Evolutionary conservation across 2,888 invertebrate genomes (phyloP).

Genomic region (Imbricaverruca yamaguchii): DNA sequence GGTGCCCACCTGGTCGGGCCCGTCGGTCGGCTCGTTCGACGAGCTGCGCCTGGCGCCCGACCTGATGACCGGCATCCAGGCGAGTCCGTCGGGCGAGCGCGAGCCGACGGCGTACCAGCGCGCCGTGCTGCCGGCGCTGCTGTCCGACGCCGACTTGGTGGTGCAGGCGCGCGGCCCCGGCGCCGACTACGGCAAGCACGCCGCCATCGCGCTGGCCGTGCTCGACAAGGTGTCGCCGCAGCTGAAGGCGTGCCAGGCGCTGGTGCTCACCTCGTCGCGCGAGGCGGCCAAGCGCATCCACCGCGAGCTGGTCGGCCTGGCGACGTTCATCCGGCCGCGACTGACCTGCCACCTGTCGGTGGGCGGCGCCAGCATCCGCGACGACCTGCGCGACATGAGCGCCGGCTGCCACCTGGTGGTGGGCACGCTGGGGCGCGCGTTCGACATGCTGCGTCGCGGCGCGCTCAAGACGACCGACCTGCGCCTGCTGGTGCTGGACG

Average conservation of each 20-base stretch:
- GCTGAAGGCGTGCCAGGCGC: background rate
- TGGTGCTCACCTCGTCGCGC: slow-evolving; percentile 6
- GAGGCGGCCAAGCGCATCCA: slow-evolving; percentile 8
- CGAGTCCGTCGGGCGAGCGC: background rate
- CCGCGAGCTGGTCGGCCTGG: slow-evolving; percentile 3
- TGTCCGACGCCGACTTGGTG: background rate
- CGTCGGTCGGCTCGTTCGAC: background rate
- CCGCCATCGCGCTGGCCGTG: slow-evolving; percentile 4
- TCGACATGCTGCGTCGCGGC: slow-evolving; percentile 16
- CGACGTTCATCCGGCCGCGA: slow-evolving; percentile 8
- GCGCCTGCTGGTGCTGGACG: slow-evolving; percentile 1
- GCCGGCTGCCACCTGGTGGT: slow-evolving; percentile 14
- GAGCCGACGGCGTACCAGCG: slow-evolving; percentile 8
- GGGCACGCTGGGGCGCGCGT: slow-evolving; percentile 16
- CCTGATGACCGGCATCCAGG: background rate
- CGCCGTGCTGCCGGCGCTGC: background rate
- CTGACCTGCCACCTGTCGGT: slow-evolving; percentile 16
- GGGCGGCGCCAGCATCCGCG: slow-evolving; percentile 2
- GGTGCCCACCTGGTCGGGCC: background rate
- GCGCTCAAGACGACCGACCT: background rate
- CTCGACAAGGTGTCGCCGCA: background rate
- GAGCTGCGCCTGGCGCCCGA: background rate
- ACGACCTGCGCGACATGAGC: slow-evolving; percentile 15
- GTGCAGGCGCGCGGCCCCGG: slow-evolving; percentile 13
- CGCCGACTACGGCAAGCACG: slow-evolving; percentile 6